Conservation (phyloP, 2,797 vertebrate species). For the Molossus alvarezi region DNA sequence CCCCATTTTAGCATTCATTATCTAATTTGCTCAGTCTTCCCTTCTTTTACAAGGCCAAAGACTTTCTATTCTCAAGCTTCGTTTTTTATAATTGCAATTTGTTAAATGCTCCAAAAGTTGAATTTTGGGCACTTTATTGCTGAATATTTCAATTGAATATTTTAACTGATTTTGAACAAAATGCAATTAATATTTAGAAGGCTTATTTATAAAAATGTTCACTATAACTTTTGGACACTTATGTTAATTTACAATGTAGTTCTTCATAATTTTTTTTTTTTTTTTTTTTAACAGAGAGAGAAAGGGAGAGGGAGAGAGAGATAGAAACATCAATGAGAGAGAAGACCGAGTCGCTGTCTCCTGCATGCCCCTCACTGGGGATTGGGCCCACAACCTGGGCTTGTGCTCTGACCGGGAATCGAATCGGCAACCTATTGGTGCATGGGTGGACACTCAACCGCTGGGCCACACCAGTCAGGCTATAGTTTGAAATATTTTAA, state of each 20-base stretch:
- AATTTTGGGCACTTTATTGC: background rate
- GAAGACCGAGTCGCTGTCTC: too few relatives aligned
- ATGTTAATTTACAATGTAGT: background rate
- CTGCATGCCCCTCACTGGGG: too few relatives aligned
- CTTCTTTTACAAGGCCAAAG: background rate
- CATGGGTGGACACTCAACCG: too few relatives aligned
- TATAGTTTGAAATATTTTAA: slow-evolving; percentile 23
- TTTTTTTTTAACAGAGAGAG: too few relatives aligned
- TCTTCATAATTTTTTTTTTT: background rate
- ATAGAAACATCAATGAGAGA: too few relatives aligned
- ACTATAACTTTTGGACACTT: background rate
- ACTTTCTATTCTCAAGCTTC: background rate
- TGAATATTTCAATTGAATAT: slow-evolving; percentile 4
- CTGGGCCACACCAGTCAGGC: too few relatives aligned
- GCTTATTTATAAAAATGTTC: background rate
- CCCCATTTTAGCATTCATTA: background rate
- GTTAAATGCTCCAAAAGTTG: slow-evolving; percentile 23
- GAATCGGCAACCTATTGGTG: too few relatives aligned
- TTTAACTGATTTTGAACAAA: slow-evolving; percentile 32
- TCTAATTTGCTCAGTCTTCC: background rate
- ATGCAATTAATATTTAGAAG: background rate
- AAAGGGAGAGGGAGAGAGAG: too few relatives aligned
- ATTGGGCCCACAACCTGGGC: too few relatives aligned
- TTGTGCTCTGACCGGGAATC: too few relatives aligned
- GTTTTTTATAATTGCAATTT: background rate